Base-by-base conservation (phyloP, 2,113 vertebrate species). In the Tyto alba region DNA sequence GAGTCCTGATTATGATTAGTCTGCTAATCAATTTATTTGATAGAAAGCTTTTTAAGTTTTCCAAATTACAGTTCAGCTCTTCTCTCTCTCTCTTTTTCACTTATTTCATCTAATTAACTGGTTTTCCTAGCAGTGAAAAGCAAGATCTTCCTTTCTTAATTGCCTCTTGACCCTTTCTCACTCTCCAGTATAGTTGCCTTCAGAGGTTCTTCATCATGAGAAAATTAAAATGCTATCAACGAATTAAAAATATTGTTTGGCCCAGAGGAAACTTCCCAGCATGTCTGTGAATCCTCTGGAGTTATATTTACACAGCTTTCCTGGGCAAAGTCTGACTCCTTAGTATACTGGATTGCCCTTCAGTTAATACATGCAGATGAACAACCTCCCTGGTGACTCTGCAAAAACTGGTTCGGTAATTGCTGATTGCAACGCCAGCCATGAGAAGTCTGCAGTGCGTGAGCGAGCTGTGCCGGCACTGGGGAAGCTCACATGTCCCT, bases 11-110 rank as follows among this genome's bases (percentile, higher is more conserved):
- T 96, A 90, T 93, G 88, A 96, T 95, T 96, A 69, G 88, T 43
- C 91, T 89, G 48, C 72, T 97, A 97, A 98, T 98, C 97, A 97
- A 98, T 97, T 96, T 95, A 91, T 87, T 96, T 93, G 94, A 97
- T 95, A 96, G 92, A 88, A 97, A 93, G 96, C 91, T 94, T 96
- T 97, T 94, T 83, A 78, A 62, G 73, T 94, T 96, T 95, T 83
- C 63, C 90, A 85, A 95, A 97, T 95, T 95, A 95, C 81, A 56
- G 82, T 68, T 95, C 86, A 69, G 81, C 90, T 81, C 79, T 66
- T 87, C 85, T 93, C 64, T 89, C 86, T 95, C 97, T 89, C 84
- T 41, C 88, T 96, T 60, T 94, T 45, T 83, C 94, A 84, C 80
- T 88, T 32, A 27, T 90, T 95, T 91, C 94, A 57, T 92, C 90